Evolutionary conservation across 1,140 invertebrate genomes (phyloP).

Genomic region (Drosophila cardini): DNA sequence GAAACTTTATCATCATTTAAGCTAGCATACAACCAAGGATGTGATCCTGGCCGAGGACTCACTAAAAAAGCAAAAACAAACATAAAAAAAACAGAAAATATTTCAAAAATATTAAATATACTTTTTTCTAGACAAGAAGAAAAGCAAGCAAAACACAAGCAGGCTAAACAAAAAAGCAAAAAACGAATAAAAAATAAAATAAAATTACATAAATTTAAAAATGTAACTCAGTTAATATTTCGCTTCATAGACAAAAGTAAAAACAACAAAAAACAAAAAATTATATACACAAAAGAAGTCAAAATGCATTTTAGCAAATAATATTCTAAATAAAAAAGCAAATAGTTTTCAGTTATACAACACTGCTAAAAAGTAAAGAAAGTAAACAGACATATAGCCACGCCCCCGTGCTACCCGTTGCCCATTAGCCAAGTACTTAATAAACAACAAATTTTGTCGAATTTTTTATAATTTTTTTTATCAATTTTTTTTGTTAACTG

Average conservation of each 20-base stretch:
- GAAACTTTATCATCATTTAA: conserved; percentile 82
- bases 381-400: conserved; percentile 2
- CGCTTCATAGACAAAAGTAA: conserved; percentile 54
- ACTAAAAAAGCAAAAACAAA: conserved; percentile 60
- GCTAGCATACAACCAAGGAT: conserved; percentile 83
- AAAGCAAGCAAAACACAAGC: conserved; percentile 17
- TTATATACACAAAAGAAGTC: conserved; percentile 36
- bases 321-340: background rate
- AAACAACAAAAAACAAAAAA: conserved; percentile 38
- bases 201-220: conserved; percentile 22
- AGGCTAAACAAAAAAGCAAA: conserved; percentile 36
- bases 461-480: too few species aligned
- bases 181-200: conserved; percentile 44
- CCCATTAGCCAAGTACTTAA: conserved; percentile 70
- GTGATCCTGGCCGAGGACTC: conserved; percentile 80
- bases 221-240: conserved; percentile 50
- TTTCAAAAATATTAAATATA: conserved; percentile 74
- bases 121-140: conserved; percentile 51
- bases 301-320: conserved; percentile 47
- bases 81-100: conserved; percentile 60
- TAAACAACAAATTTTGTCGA: background rate
- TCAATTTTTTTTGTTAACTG: too few species aligned
- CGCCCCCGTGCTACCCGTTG: background rate
- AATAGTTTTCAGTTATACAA: conserved; percentile 40
- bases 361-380: conserved; percentile 3